A percentile compares a stretch with the other conserved stretches of the same genome.
Conservation (phyloP, 2,888 invertebrate genomes). For the Phytoseiulus persimilis region DNA sequence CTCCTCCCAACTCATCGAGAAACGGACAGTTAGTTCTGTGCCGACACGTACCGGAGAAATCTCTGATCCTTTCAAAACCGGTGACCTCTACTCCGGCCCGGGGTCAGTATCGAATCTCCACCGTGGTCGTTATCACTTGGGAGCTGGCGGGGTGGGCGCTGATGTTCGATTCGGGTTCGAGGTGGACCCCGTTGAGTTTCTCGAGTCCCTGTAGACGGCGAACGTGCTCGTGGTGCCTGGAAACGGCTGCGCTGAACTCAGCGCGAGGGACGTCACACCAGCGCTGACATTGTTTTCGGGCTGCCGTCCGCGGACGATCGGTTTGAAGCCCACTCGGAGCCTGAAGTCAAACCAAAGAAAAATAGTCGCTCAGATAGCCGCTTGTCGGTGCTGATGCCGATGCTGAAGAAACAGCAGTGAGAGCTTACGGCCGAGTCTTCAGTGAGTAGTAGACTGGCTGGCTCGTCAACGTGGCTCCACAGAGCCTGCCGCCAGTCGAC, state of each 20-base stretch:
- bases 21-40: neutral
- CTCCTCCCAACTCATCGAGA: neutral
- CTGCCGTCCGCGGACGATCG: neutral
- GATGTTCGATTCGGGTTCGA: too few relatives aligned
- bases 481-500: constrained; percentile 5
- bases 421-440: neutral
- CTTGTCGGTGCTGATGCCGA: neutral
- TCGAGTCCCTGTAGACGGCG: too few relatives aligned
- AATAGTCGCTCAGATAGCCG: neutral
- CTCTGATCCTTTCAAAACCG: neutral
- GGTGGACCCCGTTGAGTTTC: too few relatives aligned
- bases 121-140: too few relatives aligned
- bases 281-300: neutral
- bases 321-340: neutral
- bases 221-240: too few relatives aligned
- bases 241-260: neutral
- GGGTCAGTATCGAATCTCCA: too few relatives aligned
- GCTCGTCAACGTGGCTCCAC: constrained; percentile 5
- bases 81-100: neutral
- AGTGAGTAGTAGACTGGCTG: neutral
- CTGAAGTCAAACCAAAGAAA: neutral
- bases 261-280: neutral
- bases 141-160: too few relatives aligned
- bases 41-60: neutral
- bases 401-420: neutral